These are phyloP conservation scores for Carlito syrichta DNA, from an alignment of 2,113 vertebrate species.

Conservation along the genomic window DNA sequence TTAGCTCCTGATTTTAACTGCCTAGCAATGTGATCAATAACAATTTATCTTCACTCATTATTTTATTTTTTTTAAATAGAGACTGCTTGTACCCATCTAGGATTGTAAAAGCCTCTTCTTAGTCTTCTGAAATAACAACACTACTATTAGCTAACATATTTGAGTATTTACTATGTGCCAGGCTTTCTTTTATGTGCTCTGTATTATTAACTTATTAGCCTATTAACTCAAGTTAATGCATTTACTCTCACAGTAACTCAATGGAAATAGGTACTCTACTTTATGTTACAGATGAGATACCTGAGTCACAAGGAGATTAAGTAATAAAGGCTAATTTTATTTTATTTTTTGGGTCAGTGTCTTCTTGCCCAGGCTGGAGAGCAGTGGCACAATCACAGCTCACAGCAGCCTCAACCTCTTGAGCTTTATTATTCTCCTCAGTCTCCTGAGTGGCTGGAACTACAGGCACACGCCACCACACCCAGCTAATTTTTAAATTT, in stretches of 20 bases:
- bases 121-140: neutral
- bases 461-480: no score
- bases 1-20: neutral
- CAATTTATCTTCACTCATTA: neutral
- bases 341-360: no score
- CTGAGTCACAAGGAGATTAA: neutral
- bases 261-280: neutral
- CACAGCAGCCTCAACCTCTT: no score
- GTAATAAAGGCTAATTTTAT: no score
- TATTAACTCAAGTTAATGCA: neutral
- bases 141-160: neutral
- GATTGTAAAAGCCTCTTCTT: neutral
- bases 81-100: neutral
- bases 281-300: neutral
- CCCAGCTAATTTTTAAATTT: no score
- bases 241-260: neutral
- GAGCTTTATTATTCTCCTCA: no score
- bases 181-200: neutral
- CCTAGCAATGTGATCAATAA: neutral
- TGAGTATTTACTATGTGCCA: neutral
- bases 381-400: no score
- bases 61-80: neutral
- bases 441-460: no score
- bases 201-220: neutral
- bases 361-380: no score